Conservation (phyloP, 1,140 invertebrate genomes). For the Wasmannia auropunctata region DNA sequence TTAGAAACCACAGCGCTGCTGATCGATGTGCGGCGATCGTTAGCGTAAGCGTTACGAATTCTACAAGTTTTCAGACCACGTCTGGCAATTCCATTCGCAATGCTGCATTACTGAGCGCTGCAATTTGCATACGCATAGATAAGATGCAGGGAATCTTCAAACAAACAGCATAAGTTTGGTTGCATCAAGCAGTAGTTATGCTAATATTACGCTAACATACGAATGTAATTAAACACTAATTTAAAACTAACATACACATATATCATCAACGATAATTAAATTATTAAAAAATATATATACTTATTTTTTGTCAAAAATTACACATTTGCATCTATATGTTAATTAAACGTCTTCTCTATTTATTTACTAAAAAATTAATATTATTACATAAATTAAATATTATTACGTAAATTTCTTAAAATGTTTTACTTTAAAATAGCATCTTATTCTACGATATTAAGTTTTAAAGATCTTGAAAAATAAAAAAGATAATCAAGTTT, state of each 20-base stretch:
- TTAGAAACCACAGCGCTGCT: background rate
- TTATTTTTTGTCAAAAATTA: no score
- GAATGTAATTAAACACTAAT: background rate
- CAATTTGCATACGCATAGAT: conserved; percentile 11
- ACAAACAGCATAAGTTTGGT: background rate
- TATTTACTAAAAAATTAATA: no score
- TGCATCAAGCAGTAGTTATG: background rate
- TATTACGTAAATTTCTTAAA: background rate
- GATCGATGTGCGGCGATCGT: background rate
- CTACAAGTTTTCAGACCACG: background rate
- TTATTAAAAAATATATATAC: background rate
- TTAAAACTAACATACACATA: background rate
- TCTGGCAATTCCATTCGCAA: background rate
- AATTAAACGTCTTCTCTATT: no score
- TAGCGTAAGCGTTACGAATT: background rate
- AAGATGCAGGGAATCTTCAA: background rate
- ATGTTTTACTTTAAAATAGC: background rate
- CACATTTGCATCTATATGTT: no score
- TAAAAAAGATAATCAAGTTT: background rate
- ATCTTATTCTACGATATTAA: background rate
- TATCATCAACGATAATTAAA: background rate
- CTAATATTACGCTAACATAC: background rate
- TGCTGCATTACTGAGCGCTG: background rate
- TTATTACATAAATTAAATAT: no score
- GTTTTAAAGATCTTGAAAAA: background rate